These are phyloP conservation scores for Merops nubicus DNA, from an alignment of 2,113 vertebrate genomes.

Conservation along the genomic window DNA sequence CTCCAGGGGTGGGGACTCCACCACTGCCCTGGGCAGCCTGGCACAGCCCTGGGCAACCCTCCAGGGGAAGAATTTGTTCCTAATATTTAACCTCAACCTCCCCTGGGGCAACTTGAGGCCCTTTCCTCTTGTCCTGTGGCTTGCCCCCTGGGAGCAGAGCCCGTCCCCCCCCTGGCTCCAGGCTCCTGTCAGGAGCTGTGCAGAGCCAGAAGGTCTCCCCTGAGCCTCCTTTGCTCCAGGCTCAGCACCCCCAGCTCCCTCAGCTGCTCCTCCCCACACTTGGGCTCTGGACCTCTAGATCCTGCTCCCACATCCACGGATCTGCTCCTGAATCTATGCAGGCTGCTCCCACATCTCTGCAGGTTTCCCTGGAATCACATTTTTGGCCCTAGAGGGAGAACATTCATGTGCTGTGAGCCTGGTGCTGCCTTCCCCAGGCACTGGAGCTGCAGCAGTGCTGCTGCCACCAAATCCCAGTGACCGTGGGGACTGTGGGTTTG, in stretches of 20 bases:
- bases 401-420: neutral
- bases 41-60: neutral
- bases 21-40: too few species aligned
- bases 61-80: neutral
- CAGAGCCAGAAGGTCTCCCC: too few species aligned
- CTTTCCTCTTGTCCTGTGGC: neutral
- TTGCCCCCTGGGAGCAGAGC: too few species aligned
- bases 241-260: neutral
- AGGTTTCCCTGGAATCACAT: neutral
- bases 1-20: too few species aligned
- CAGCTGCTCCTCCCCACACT: neutral
- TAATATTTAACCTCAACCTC: neutral
- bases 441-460: neutral
- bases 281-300: neutral
- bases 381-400: fast-evolving
- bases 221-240: too few species aligned
- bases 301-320: neutral
- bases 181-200: too few species aligned
- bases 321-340: fast-evolving
- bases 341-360: fast-evolving
- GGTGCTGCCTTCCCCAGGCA: neutral
- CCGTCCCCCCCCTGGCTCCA: too few species aligned
- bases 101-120: neutral
- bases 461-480: neutral
- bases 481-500: too few species aligned